Evolutionary conservation across 1,140 invertebrate genomes (phyloP).

Genomic region (Pseudomyrmex cubaensis): DNA sequence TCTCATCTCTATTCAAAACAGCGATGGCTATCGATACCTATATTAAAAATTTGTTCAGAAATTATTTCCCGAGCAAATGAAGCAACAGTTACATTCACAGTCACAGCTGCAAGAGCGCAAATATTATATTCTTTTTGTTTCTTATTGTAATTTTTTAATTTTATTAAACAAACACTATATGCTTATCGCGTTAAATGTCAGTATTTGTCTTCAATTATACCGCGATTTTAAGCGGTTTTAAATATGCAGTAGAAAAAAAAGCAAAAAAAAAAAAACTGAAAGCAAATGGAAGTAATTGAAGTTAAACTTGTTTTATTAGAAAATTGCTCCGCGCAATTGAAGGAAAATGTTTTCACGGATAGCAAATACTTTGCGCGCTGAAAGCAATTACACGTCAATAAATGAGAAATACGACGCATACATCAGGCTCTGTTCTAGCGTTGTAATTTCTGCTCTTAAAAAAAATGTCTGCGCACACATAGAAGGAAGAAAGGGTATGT

Average conservation of each 20-base stretch:
- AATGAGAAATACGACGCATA: slow-evolving; percentile 12
- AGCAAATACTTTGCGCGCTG: not conserved
- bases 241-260: too few relatives aligned
- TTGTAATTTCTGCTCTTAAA: slow-evolving; percentile 3
- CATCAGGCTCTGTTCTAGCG: not conserved
- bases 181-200: too few relatives aligned
- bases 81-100: not conserved
- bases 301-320: not conserved
- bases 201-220: too few relatives aligned
- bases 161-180: too few relatives aligned
- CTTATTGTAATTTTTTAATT: too few relatives aligned
- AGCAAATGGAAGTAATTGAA: not conserved
- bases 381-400: slow-evolving; percentile 24
- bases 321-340: not conserved
- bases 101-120: too few relatives aligned
- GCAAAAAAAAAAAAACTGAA: not conserved
- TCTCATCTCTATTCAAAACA: slow-evolving; percentile 48
- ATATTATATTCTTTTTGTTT: too few relatives aligned
- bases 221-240: too few relatives aligned
- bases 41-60: slow-evolving; percentile 7
- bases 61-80: not conserved
- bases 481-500: too few relatives aligned
- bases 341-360: not conserved
- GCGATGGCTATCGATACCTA: not conserved
- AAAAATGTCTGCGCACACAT: not conserved